Evolutionary conservation across 1,140 invertebrate genomes (phyloP).

Genomic region (Rhagoletis pomonella): DNA sequence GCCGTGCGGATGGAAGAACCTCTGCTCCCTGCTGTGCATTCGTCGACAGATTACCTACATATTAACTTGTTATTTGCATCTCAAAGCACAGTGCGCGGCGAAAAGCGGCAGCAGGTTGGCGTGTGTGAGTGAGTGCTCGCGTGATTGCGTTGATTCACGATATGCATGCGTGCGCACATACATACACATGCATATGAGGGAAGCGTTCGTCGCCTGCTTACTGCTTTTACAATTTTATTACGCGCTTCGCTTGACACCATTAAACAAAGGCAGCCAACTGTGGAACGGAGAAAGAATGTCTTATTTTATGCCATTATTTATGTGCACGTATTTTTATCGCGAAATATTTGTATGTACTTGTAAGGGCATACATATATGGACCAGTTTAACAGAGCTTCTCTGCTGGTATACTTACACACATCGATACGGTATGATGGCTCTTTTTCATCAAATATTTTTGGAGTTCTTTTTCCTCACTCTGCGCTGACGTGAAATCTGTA

Average conservation of each 20-base stretch:
- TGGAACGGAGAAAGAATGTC: background rate
- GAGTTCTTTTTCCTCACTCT: no score
- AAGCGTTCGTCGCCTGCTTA: background rate
- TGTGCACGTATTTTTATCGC: background rate
- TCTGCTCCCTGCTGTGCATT: background rate
- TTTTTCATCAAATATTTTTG: no score
- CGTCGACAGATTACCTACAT: constrained; percentile 25
- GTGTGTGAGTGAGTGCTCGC: background rate
- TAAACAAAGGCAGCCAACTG: constrained; percentile 4
- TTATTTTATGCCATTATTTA: constrained; percentile 22
- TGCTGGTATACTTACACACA: no score
- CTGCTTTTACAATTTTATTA: constrained; percentile 39
- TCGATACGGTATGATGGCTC: no score
- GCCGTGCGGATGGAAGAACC: background rate
- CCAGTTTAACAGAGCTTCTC: no score
- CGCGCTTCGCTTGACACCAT: constrained; percentile 22
- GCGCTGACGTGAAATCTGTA: no score
- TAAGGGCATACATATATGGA: no score
- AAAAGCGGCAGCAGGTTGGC: no score
- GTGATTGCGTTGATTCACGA: no score
- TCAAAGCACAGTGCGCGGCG: background rate
- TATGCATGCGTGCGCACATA: no score
- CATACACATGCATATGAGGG: background rate
- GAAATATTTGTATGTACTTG: no score
- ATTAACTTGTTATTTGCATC: constrained; percentile 41